Conservation (phyloP, 30 jellyfish, hydroid and myxozoan genomes). For the Chironex yamaguchii region DNA sequence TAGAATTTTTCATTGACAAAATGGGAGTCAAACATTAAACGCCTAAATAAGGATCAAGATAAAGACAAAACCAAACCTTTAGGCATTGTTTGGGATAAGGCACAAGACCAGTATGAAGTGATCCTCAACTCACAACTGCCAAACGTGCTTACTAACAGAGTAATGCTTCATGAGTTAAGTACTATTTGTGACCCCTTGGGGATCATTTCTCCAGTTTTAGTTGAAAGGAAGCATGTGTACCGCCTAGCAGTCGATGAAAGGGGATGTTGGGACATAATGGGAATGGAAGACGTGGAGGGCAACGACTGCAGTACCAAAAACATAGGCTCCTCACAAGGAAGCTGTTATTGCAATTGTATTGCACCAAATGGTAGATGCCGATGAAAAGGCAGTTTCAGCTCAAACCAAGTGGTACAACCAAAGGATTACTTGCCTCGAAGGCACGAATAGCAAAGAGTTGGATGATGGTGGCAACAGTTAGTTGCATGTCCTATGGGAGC, state of each 20-base stretch:
- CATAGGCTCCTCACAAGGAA: slow-evolving; percentile 46
- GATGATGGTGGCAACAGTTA: slow-evolving; percentile 24
- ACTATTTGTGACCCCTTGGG: slow-evolving; percentile 45
- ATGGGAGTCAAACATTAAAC: slow-evolving; percentile 9
- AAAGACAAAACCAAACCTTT: background rate
- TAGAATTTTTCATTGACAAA: slow-evolving; percentile 43
- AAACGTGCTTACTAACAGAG: slow-evolving; percentile 25
- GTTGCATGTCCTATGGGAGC: slow-evolving; percentile 70
- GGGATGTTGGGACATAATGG: slow-evolving; percentile 41
- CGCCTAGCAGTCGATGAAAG: slow-evolving; percentile 56
- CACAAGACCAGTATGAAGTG: slow-evolving; percentile 41
- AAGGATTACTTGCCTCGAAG: slow-evolving; percentile 42
- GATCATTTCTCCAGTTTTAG: slow-evolving; percentile 34
- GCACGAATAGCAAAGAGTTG: slow-evolving; percentile 55
- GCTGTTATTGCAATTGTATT: slow-evolving; percentile 24
- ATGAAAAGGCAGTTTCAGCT: slow-evolving; percentile 49
- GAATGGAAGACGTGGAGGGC: slow-evolving; percentile 21
- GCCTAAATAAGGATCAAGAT: background rate
- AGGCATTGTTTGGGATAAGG: background rate
- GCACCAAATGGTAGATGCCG: slow-evolving; percentile 62
- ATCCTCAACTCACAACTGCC: background rate
- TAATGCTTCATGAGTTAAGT: slow-evolving; percentile 17
- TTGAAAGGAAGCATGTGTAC: slow-evolving; percentile 49
- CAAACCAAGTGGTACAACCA: slow-evolving; percentile 20
- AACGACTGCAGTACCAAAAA: slow-evolving; percentile 37